Evolutionary conservation across 2,113 vertebrate species (phyloP), one percentile per base, ranked within the genome.

Genomic region (Pogonocichla stellata): DNA sequence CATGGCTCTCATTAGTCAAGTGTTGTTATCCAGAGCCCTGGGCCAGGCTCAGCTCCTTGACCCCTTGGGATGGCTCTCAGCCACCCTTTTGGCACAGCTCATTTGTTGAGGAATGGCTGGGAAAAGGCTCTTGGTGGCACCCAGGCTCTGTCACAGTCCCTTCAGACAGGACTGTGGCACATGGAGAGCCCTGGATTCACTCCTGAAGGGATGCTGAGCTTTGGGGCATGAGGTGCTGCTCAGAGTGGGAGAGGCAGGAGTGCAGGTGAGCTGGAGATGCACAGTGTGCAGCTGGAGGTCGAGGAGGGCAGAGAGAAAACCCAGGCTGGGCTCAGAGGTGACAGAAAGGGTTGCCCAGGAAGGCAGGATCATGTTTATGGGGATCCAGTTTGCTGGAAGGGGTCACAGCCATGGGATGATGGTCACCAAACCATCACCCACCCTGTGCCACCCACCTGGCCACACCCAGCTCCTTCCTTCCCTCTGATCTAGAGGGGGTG

Each of bases 31-130:
- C 36, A 1, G 3, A 90, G 74, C 1, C 1, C 16, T 3, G 64
- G 69, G 78, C 66, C 80, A 86, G 14, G 4, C 77, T 83, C 80
- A 86, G 89, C 80, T 89, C 89, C 89, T 92, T 92, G 86, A 96
- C 86, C 77, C 42, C 56, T 92, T 85, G 72, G 75, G 64, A 74
- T 0, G 17, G 77, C 43, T 86, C 90, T 78, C 77, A 38, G 28
- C 29, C 65, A 20, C 60, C 36, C 53, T 87, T 74, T 25, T 93
- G 84, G 85, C 80, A 90, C 12, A 31, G 26, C 38, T 4, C 48
- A 67, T 66, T 62, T 70, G 38, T 8, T n/a, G 65, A 74, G 42
- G 65, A 54, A 51, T 4, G 51, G 57, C 81, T 80, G 66, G 64
- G 73, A 36, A 88, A 87, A 79, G 70, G 62, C 31, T 80, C 67